phyloP scores from a whole-genome alignment of 2,113 vertebrate species.

The Capreolus pygargus region DNA sequence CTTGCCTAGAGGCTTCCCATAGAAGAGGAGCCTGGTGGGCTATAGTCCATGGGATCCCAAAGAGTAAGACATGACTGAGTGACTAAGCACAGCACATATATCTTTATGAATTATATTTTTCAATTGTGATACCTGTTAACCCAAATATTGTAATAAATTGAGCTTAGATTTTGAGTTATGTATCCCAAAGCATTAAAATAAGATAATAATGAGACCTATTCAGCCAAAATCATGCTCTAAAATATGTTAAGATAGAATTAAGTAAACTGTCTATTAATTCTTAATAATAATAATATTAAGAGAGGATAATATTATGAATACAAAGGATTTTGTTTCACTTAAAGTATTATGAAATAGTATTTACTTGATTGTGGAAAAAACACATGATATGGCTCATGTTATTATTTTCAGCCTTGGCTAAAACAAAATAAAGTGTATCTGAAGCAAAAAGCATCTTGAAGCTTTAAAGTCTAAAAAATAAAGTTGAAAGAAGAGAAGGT shows the following conservation, averaged over 20 bases:
- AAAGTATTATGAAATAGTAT: not conserved
- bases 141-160: not conserved
- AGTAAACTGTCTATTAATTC: not conserved
- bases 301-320: not conserved
- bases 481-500: not conserved
- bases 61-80: not conserved
- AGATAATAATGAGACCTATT: not conserved
- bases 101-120: not conserved
- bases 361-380: not conserved
- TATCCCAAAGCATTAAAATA: not conserved
- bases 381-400: not conserved
- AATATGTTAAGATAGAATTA: not conserved
- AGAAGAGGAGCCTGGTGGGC: not conserved
- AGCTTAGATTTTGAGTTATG: not conserved
- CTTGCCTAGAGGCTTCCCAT: not conserved
- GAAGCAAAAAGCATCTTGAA: not conserved
- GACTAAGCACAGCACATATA: not conserved
- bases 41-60: not conserved
- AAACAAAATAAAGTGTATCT: not conserved
- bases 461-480: not conserved
- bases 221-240: not conserved
- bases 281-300: not conserved
- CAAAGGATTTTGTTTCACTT: not conserved
- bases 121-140: not conserved
- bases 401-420: not conserved